These are phyloP conservation scores for Charadrius vociferus DNA, from an alignment of 2,113 vertebrate species.

Conservation along the genomic window DNA sequence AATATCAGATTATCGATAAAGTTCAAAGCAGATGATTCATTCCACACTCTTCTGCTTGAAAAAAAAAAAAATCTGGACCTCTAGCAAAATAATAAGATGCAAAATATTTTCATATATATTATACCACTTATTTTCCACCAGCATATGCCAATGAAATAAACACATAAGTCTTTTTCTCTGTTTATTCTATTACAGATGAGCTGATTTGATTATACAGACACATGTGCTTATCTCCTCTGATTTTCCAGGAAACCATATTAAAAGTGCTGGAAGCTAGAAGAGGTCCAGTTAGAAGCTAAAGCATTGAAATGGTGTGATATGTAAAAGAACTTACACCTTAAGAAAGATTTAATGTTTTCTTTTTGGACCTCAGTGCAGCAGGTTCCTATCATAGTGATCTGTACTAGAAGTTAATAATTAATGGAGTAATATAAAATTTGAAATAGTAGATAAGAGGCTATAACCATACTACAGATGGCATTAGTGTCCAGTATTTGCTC, in stretches of 20 bases:
- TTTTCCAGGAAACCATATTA: neutral
- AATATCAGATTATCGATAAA: neutral
- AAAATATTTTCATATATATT: neutral
- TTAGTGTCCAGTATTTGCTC: neutral
- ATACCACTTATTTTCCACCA: neutral
- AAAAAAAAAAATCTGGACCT: neutral
- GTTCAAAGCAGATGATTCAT: neutral
- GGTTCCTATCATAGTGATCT: neutral
- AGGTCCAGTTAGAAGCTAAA: neutral
- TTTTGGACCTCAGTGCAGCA: neutral
- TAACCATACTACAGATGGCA: neutral
- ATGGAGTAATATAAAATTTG: neutral
- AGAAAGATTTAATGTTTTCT: conserved; percentile 3
- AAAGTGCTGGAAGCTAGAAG: neutral
- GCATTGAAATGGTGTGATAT: neutral
- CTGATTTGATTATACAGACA: neutral
- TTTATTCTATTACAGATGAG: neutral
- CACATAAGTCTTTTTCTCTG: neutral
- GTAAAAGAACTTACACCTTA: neutral
- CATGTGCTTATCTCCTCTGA: neutral
- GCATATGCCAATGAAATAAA: neutral
- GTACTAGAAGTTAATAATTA: conserved; percentile 5
- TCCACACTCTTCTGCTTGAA: neutral
- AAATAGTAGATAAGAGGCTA: neutral
- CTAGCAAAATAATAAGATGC: neutral